A percentile compares a stretch with the other conserved stretches of the same genome.
These are phyloP conservation scores for Megamerina dolium DNA, from an alignment of 2,888 invertebrate species.

Conservation along the genomic window DNA sequence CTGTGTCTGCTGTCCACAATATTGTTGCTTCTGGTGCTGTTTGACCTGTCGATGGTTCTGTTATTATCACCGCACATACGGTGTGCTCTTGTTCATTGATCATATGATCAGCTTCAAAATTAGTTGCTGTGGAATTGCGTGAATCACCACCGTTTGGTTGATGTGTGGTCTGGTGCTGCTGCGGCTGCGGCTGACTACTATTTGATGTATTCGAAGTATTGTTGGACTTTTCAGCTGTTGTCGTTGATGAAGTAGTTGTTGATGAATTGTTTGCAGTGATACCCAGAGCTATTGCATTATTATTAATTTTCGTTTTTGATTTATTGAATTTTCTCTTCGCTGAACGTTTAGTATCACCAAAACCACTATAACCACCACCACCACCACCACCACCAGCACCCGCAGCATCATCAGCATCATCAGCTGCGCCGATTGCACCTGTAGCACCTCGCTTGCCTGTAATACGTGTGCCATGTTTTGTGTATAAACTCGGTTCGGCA, in stretches of 20 bases:
- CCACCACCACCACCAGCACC: background rate
- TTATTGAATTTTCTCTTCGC: background rate
- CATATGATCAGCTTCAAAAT: too few species aligned
- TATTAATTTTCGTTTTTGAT: background rate
- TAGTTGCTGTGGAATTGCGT: too few species aligned
- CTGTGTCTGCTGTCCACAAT: background rate
- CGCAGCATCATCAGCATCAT: background rate
- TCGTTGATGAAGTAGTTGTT: conserved; percentile 1
- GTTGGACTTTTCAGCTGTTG: conserved; percentile 1
- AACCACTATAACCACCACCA: background rate
- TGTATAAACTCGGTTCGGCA: conserved; percentile 79
- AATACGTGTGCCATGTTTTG: conserved; percentile 28
- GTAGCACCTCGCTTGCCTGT: too few species aligned
- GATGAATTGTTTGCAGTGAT: background rate
- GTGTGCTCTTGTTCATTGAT: conserved; percentile 5
- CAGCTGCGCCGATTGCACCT: background rate
- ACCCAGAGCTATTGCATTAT: background rate
- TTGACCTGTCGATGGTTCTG: too few species aligned
- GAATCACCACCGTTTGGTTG: too few species aligned
- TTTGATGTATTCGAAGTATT: background rate
- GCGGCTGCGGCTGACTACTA: too few species aligned
- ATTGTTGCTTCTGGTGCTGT: too few species aligned
- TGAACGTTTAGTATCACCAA: background rate
- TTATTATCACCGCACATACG: too few species aligned
- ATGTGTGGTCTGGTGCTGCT: too few species aligned